Evolutionary conservation across 2,113 vertebrate species (phyloP), one percentile per base, ranked within the genome.

Genomic region (Platysternon megacephalum): DNA sequence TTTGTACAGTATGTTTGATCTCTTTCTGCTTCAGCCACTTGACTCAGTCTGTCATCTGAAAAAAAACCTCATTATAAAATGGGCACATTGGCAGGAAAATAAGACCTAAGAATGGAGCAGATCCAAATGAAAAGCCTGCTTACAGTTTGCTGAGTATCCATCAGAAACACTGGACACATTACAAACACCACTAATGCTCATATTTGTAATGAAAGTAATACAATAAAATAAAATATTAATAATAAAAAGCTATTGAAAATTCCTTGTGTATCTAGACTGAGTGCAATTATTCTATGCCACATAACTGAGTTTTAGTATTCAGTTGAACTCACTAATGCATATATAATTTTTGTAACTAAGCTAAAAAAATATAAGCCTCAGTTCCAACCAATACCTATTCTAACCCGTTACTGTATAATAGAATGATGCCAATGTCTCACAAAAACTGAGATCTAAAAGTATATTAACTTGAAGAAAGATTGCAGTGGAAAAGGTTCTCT

Each of bases 1-100:
- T 96, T 97, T 97, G 90, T 80, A 79, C 84, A 82, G 85, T 74
- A 74, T 51, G 55, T 85, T 94, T 94, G 87, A 72, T 84, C 95
- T 84, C 80, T 95, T 94, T 19, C 96, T 95, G 88, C 53, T 93
- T 88, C 93, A 96, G 65, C 74, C 91, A 93, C 89, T 79, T 95
- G 95, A 90, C 61, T 95, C 92, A 88, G 88, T 86, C 90, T 96
- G 93, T 93, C 95, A 82, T 86, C 87, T 97, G 86, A 91, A 97
- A 89, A 61, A 32, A 32, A 6, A 5, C 5, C 61, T 95, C 92
- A 78, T 95, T 93, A 97, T 52, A 81, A 96, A 97, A 88, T 90
- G 91, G 97, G 97, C 97, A 93, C 80, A 85, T 83, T 91, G 92
- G 95, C 96, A 97, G 95, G 95, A 97, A 97, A 98, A 92, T 96